Evolutionary conservation across 37 sponge, comb jelly and placozoan species (phyloP).

Genomic region (Eunapius fragilis): DNA sequence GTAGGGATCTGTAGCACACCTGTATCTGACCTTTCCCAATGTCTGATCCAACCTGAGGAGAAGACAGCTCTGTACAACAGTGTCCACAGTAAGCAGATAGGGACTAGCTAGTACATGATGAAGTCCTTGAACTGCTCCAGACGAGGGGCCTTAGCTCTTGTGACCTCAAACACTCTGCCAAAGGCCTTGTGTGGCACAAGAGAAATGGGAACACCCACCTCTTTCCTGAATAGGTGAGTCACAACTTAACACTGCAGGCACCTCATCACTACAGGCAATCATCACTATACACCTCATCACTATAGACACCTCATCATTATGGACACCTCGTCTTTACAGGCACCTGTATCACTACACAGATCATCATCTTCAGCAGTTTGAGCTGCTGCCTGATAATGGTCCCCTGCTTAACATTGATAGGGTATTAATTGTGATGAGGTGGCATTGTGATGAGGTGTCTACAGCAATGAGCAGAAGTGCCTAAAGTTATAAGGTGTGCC

Average conservation of each 20-base stretch:
- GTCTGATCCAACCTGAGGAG: conserved; percentile 61
- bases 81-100: not conserved
- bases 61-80: not conserved
- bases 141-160: conserved; percentile 26
- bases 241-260: not conserved
- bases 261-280: not conserved
- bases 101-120: conserved; percentile 26
- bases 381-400: too few species aligned
- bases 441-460: not conserved
- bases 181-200: conserved; percentile 55
- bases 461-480: too few species aligned
- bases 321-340: not conserved
- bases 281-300: not conserved
- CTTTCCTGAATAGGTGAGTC: conserved; percentile 1
- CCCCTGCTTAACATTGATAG: too few species aligned
- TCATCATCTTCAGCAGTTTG: not conserved
- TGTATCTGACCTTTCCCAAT: conserved; percentile 47
- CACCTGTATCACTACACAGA: not conserved
- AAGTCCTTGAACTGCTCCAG: conserved; percentile 33
- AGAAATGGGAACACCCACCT: conserved; percentile 26
- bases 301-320: not conserved
- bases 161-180: conserved; percentile 66
- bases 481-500: too few species aligned
- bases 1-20: too few species aligned
- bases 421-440: too few species aligned